Percentiles rank a stretch among this genome's conserved stretches.
Conservation (phyloP, 2,113 vertebrate species). For the Hippopotamus amphibius region DNA sequence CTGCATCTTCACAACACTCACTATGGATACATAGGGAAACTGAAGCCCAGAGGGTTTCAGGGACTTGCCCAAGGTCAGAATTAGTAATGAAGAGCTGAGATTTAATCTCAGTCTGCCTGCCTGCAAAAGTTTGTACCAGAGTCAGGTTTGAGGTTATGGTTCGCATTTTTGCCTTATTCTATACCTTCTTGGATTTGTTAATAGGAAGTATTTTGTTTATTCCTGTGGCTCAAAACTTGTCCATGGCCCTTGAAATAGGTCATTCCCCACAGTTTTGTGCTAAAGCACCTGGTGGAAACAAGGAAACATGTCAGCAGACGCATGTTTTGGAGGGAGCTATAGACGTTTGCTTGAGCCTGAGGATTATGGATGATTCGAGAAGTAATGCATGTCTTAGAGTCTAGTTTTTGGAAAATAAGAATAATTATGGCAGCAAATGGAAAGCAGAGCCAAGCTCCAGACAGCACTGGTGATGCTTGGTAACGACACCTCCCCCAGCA, state of each 20-base stretch:
- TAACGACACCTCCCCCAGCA: neutral
- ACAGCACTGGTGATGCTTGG: neutral
- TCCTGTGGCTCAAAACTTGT: neutral
- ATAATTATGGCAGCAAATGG: neutral
- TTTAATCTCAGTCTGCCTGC: neutral
- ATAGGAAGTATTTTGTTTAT: neutral
- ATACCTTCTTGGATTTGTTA: neutral
- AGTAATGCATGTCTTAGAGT: neutral
- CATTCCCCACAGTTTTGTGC: neutral
- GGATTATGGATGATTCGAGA: neutral
- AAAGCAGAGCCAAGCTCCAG: neutral
- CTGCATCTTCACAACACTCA: neutral
- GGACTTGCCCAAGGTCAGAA: neutral
- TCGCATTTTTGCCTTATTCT: conserved; percentile 35
- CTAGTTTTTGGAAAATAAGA: conserved; percentile 11
- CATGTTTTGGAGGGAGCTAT: neutral
- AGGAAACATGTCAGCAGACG: neutral
- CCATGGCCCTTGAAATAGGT: neutral
- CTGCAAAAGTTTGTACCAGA: neutral
- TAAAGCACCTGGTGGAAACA: neutral
- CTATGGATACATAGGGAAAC: neutral
- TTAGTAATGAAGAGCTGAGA: neutral
- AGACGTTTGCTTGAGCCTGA: neutral
- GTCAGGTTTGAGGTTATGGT: neutral
- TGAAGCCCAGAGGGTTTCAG: neutral